These are phyloP conservation scores for Leucoraja erinaceus DNA, from an alignment of 2,113 vertebrate species.

Conservation along the genomic window DNA sequence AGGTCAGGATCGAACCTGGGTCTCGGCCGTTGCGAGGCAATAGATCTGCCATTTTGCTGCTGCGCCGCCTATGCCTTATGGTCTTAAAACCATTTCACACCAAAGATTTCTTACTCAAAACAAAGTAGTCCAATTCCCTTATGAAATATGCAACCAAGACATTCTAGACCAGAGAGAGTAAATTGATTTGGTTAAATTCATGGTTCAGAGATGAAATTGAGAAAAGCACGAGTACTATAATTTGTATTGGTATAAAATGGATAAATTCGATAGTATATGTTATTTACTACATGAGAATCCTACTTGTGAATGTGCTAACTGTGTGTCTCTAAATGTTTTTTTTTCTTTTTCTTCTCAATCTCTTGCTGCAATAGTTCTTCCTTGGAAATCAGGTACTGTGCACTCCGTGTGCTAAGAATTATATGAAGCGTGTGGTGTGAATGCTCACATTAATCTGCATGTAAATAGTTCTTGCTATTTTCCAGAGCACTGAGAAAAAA, in stretches of 20 bases:
- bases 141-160: not conserved
- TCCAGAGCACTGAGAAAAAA: constrained; percentile 15
- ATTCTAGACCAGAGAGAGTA: not conserved
- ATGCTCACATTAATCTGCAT: not conserved
- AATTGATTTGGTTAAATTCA: not conserved
- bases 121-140: not conserved
- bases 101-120: not conserved
- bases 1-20: too few relatives aligned
- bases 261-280: not conserved
- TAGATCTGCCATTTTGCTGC: too few relatives aligned
- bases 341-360: constrained; percentile 8
- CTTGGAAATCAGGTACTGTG: constrained; percentile 99
- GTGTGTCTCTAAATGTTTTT: constrained; percentile 4
- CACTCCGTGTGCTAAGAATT: constrained; percentile 49
- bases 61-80: too few relatives aligned
- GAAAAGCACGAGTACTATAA: not conserved
- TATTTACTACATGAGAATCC: not conserved
- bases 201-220: not conserved
- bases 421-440: not conserved
- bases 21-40: too few relatives aligned
- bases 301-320: constrained; percentile 31
- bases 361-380: constrained; percentile 81
- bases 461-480: not conserved
- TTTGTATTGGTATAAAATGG: not conserved
- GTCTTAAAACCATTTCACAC: not conserved